phyloP scores from a whole-genome alignment of 1,140 invertebrate genomes.

The Diachasmimorpha longicaudata region DNA sequence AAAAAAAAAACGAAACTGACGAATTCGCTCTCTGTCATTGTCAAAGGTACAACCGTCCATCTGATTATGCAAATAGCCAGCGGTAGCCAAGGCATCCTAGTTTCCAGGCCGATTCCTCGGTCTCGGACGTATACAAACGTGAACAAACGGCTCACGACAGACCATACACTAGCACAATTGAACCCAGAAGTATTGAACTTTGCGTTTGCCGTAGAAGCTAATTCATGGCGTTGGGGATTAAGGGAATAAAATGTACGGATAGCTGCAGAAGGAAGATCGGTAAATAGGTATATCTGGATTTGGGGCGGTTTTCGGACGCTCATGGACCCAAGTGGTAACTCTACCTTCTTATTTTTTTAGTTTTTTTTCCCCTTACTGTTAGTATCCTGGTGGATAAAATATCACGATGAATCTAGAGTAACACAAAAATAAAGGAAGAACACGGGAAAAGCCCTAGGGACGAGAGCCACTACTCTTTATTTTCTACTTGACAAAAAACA shows the following conservation, averaged over 20 bases:
- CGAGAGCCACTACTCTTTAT: neutral
- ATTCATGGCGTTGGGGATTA: conserved; percentile 53
- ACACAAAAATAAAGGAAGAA: neutral
- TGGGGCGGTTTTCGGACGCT: neutral
- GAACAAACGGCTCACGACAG: conserved; percentile 41
- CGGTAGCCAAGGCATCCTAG: neutral
- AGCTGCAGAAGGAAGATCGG: conserved; percentile 28
- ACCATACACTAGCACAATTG: neutral
- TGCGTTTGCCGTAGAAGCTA: conserved; percentile 31
- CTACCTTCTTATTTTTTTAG: neutral
- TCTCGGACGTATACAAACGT: conserved; percentile 18
- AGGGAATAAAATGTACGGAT: conserved; percentile 43
- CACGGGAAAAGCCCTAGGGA: neutral
- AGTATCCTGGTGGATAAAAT: conserved; percentile 5
- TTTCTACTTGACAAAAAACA: conserved; percentile 8
- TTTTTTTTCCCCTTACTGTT: neutral
- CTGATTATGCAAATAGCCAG: conserved; percentile 7
- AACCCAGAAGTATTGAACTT: conserved; percentile 47
- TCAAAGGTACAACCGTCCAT: conserved; percentile 3
- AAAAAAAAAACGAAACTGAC: neutral
- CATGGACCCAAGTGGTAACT: neutral
- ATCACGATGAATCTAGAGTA: neutral
- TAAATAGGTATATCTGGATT: conserved; percentile 46
- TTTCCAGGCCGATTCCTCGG: neutral
- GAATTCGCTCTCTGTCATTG: conserved; percentile 7